Evolutionary conservation across 37 sponge, comb jelly and placozoan genomes (phyloP), one percentile per base, ranked within the genome.

Genomic region (Theonella swinhoei): DNA sequence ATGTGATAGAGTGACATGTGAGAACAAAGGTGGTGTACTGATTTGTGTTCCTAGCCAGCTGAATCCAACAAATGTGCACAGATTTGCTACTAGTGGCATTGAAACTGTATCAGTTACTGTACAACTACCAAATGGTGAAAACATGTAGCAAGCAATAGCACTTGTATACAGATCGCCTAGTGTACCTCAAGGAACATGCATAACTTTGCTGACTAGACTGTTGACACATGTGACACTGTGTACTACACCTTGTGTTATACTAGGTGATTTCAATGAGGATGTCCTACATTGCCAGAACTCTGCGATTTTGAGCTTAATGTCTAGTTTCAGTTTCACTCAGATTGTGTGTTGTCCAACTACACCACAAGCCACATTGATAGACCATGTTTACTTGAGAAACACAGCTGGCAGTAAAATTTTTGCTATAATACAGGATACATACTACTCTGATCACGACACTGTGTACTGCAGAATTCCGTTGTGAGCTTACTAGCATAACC

Each of bases 131-230:
- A 32, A 71, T 71, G 39, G 8, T 59, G 9, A 5, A 20, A 25
- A 34, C 20, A 14, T 81, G 30, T 62, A 71, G n/a, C n/a, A n/a
- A n/a, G n/a, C n/a, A 43, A 47, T 81, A 23, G 62, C 61, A 70
- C 33, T 81, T 31, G 31, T 81, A 5, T 81, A 81, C 47, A 70
- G 82, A 35, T 81, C 82, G 4, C 82, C 82, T 35, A 70, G 26
- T 70, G 72, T 47, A 31, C 58, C 82, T 32, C 2, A 58, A 33
- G 26, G 4, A 54, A 2, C n/a, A 3, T 58, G 68, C 1, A 3
- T 68, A 4, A 70, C 11, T 29, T 29, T 60, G 14, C 19, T 81
- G 39, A 68, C 42, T 40, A 39, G 28, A 25, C 32, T 80, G 54
- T 68, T 80, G 8, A 68, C 2, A 17, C 24, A 39, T 36, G 28